Evolutionary conservation across 2,113 vertebrate genomes (phyloP).

Genomic region (Fukomys damarensis): DNA sequence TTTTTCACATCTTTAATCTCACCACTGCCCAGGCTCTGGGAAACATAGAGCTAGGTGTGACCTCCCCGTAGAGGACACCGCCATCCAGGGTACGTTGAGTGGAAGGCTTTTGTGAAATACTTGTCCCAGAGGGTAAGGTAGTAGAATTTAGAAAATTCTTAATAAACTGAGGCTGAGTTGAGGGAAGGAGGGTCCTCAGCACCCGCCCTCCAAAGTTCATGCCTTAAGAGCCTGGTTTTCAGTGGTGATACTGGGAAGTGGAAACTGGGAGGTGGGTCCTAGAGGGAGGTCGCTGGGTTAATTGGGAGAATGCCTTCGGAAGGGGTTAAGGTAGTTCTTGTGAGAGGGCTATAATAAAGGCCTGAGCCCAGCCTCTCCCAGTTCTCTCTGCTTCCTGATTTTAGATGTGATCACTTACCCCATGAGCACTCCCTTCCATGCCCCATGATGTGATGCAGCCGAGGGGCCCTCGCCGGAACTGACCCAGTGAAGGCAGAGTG

Average conservation of each 20-base stretch:
- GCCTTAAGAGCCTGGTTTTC: background rate
- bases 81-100: rapidly evolving
- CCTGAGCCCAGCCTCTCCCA: background rate
- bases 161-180: background rate
- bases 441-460: background rate
- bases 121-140: background rate
- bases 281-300: background rate
- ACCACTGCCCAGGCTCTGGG: background rate
- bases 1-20: background rate
- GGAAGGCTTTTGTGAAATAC: background rate
- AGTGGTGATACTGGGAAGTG: background rate
- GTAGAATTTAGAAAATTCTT: background rate
- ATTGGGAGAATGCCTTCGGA: background rate
- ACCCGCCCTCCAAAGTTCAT: background rate
- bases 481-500: background rate
- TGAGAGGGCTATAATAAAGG: background rate
- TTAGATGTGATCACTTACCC: background rate
- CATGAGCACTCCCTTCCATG: background rate
- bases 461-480: background rate
- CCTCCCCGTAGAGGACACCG: rapidly evolving
- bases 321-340: background rate
- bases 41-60: background rate
- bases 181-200: background rate
- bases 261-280: background rate
- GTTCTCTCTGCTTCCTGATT: background rate